phyloP scores from a whole-genome alignment of 1,140 invertebrate genomes.

The Acyrthosiphon pisum region DNA sequence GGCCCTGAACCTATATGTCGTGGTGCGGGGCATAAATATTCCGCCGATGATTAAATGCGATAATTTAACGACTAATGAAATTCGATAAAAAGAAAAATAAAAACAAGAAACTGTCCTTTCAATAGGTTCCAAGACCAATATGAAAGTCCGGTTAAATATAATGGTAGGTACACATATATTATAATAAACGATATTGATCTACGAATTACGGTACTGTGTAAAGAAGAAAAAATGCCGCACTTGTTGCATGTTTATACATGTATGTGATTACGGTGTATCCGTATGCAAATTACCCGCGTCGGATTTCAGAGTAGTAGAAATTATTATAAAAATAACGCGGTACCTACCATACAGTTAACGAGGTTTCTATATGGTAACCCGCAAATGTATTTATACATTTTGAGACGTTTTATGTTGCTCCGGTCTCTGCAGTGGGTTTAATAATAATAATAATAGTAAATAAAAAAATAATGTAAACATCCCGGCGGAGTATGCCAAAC shows the following conservation, averaged over 20 bases:
- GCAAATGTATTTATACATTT: background rate
- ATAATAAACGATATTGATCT: conserved; percentile 26
- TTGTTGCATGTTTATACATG: background rate
- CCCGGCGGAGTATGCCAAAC: background rate
- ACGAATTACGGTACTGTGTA: conserved; percentile 17
- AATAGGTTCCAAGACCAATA: background rate
- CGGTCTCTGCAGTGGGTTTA: background rate
- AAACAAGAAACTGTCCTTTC: background rate
- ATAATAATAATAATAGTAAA: background rate
- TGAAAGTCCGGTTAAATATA: conserved; percentile 25
- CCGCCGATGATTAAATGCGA: background rate
- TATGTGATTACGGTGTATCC: conserved; percentile 3
- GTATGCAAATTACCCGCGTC: background rate
- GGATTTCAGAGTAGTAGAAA: background rate
- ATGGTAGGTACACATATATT: background rate
- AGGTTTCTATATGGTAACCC: background rate
- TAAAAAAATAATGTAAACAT: background rate
- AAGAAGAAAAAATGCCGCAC: background rate
- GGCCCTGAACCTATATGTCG: background rate
- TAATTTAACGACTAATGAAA: background rate
- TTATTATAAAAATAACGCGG: background rate
- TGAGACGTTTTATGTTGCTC: background rate
- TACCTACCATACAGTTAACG: background rate
- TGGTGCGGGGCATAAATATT: background rate
- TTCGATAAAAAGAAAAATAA: background rate